A percentile compares a stretch with the other conserved stretches of the same genome.
Conservation (phyloP, 2,888 invertebrate genomes). For the Xanthia togata region DNA sequence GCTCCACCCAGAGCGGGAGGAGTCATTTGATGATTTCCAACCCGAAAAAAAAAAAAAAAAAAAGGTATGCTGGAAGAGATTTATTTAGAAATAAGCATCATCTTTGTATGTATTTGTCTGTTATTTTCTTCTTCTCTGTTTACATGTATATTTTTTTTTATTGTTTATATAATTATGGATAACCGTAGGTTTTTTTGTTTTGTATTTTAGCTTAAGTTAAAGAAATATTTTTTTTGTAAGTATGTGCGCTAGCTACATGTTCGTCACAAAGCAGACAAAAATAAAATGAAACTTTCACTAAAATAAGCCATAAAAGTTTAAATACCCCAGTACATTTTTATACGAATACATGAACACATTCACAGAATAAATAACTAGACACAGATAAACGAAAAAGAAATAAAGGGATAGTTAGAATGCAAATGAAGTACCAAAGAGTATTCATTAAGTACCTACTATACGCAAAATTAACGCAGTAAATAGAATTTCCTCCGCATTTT, state of each 20-base stretch:
- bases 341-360: constrained; percentile 17
- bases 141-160: too few relatives aligned
- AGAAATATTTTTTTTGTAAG: too few relatives aligned
- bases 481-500: constrained; percentile 43
- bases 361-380: constrained; percentile 39
- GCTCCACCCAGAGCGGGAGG: too few relatives aligned
- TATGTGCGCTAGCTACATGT: too few relatives aligned
- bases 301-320: constrained; percentile 27
- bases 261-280: background rate
- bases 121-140: too few relatives aligned
- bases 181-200: background rate
- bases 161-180: too few relatives aligned
- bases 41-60: too few relatives aligned
- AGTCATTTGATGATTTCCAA: too few relatives aligned
- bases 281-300: background rate
- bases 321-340: constrained; percentile 13
- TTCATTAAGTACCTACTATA: constrained; percentile 51
- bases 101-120: too few relatives aligned
- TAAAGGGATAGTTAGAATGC: constrained; percentile 54
- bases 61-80: too few relatives aligned
- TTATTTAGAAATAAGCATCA: too few relatives aligned
- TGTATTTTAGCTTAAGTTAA: too few relatives aligned
- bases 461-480: constrained; percentile 53
- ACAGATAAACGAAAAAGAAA: constrained; percentile 54
- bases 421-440: constrained; percentile 57